Base-by-base conservation (phyloP, 1,140 invertebrate genomes). In the Drosophila watanabei region DNA sequence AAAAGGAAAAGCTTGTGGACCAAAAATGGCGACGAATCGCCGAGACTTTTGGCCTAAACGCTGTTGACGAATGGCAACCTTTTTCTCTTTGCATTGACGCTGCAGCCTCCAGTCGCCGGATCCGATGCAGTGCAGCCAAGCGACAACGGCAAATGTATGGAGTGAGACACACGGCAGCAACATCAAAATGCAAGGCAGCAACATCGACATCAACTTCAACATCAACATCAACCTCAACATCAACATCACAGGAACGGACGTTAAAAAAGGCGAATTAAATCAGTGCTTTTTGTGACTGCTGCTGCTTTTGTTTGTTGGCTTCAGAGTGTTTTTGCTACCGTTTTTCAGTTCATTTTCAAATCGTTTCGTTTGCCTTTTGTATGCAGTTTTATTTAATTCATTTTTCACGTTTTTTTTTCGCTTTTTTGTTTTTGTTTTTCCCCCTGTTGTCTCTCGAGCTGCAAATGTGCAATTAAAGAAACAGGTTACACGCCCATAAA, bases 381-480 rank as follows among this genome's bases (percentile, higher is more conserved):
- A 81, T 87, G 83, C 79, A 86, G 82, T 88, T 87, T 87, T 87
- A 88, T 87, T 87, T 88, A 88, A 87, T 87, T 88, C 85, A 88
- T 79, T 89, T 89, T 88, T 89, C 78, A 84, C 80, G 80, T 77
- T 88, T 79, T 66, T 83, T 77, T 65, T 58, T 20, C 65, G 33
- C 11, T 68, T 54, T 9, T 68, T 80, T 83, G 71, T 63, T 83
- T 77, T 65, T 60, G 56, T 83, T 77, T 65, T 60, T 28, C 58
- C 54, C 64, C 49, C 49, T 60, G 76, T 77, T 61, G 77, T 71
- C 64, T 86, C 86, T 82, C 75, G 83, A 83, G 81, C 89, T 92
- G 89, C 89, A 92, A 92, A 92, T 92, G 85, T 92, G 91, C 91
- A 92, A 92, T 92, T 92, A 92, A 92, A 92, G 91, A 92, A 92